phyloP scores from a whole-genome alignment of 2,888 invertebrate species.

The Epsilonema sp. region DNA sequence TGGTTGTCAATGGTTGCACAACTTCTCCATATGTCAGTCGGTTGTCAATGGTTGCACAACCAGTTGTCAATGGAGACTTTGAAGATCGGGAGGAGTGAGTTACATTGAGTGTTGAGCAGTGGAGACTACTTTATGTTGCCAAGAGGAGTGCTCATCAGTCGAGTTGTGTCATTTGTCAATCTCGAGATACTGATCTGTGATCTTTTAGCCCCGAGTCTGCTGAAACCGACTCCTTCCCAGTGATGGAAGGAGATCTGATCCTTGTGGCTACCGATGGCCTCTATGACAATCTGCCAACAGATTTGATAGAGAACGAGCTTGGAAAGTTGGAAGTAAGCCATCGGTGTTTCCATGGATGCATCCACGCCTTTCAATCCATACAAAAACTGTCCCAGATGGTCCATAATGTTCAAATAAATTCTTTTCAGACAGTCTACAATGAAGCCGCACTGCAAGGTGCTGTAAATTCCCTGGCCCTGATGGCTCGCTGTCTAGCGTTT shows the following conservation, averaged over 20 bases:
- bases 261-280: slow-evolving; percentile 91
- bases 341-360: too few relatives aligned
- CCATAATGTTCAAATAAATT: too few relatives aligned
- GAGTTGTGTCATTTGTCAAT: too few relatives aligned
- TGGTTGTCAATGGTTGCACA: too few relatives aligned
- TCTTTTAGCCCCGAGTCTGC: slow-evolving; percentile 62
- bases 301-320: slow-evolving; percentile 65
- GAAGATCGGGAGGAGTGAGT: too few relatives aligned
- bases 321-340: slow-evolving; percentile 34
- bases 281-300: slow-evolving; percentile 89
- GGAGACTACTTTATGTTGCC: background rate
- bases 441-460: background rate
- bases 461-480: slow-evolving; percentile 67
- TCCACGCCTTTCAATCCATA: too few relatives aligned
- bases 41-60: too few relatives aligned
- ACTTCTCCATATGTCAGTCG: too few relatives aligned
- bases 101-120: background rate
- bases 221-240: slow-evolving; percentile 62
- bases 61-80: too few relatives aligned
- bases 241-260: slow-evolving; percentile 69
- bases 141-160: background rate
- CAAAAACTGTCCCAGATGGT: too few relatives aligned
- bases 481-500: slow-evolving; percentile 78
- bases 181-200: slow-evolving; percentile 3
- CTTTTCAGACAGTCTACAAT: too few relatives aligned